Evolutionary conservation across 2,888 invertebrate genomes (phyloP).

Genomic region (Panopea generosa): DNA sequence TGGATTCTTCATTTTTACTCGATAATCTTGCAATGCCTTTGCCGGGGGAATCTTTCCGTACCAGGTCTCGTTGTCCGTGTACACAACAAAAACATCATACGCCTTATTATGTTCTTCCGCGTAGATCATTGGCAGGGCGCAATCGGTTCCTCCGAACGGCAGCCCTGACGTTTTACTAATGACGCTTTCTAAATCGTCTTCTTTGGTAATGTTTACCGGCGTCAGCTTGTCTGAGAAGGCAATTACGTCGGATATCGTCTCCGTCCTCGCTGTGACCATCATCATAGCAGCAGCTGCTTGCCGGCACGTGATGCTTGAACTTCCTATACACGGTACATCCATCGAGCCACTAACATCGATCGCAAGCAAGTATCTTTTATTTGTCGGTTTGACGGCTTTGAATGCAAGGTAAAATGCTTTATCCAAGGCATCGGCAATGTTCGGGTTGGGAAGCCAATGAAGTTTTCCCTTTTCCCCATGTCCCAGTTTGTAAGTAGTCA

Average conservation of each 20-base stretch:
- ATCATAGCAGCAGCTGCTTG: constrained; percentile 87
- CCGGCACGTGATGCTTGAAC: constrained; percentile 83
- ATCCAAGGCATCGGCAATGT: constrained; percentile 76
- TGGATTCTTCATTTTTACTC: constrained; percentile 84
- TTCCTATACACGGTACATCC: constrained; percentile 81
- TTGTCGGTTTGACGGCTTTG: constrained; percentile 86
- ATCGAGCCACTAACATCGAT: constrained; percentile 87
- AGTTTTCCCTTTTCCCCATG: constrained; percentile 82
- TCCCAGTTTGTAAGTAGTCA: constrained; percentile 80
- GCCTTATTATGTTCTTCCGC: constrained; percentile 87
- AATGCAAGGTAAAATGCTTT: constrained; percentile 83
- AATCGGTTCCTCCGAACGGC: constrained; percentile 75
- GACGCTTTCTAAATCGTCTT: constrained; percentile 63
- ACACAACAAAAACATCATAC: constrained; percentile 91
- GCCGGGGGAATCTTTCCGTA: constrained; percentile 86
- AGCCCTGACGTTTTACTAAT: constrained; percentile 49
- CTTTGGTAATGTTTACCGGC: constrained; percentile 53
- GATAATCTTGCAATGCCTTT: constrained; percentile 88
- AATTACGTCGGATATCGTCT: constrained; percentile 70
- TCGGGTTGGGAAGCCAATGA: constrained; percentile 76
- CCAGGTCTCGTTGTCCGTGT: constrained; percentile 87
- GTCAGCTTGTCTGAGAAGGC: constrained; percentile 70
- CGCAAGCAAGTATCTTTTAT: constrained; percentile 87
- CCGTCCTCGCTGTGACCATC: constrained; percentile 81
- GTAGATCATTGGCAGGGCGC: constrained; percentile 86